Conservation (phyloP, 2,888 invertebrate species). For the Camptogramma bilineatum region DNA sequence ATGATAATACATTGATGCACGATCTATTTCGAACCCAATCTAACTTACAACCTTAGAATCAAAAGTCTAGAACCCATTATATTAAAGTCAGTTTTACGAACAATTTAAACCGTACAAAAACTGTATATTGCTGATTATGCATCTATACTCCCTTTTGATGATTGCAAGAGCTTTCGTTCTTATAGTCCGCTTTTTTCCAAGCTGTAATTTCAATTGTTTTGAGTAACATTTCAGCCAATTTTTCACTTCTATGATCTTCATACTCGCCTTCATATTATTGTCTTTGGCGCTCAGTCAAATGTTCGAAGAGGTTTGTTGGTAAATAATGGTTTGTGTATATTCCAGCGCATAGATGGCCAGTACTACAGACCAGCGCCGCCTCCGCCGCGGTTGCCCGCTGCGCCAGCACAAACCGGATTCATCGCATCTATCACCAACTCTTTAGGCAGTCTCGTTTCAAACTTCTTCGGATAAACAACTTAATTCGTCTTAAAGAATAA, state of each 20-base stretch:
- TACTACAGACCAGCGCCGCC: slow-evolving; percentile 87
- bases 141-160: too few relatives aligned
- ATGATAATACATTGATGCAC: too few relatives aligned
- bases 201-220: not conserved
- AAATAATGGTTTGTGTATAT: slow-evolving; percentile 17
- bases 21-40: too few relatives aligned
- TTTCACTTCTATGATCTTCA: not conserved
- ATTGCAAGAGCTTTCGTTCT: too few relatives aligned
- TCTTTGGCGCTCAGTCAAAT: not conserved
- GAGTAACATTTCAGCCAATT: not conserved
- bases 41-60: too few relatives aligned
- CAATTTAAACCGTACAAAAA: too few relatives aligned
- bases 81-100: too few relatives aligned
- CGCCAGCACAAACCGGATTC: slow-evolving; percentile 85
- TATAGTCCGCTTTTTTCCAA: not conserved
- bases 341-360: slow-evolving; percentile 88
- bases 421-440: slow-evolving; percentile 91
- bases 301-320: not conserved
- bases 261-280: too few relatives aligned
- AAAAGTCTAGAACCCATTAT: too few relatives aligned
- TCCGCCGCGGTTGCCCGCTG: slow-evolving; percentile 75
- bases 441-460: slow-evolving; percentile 91
- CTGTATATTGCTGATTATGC: too few relatives aligned
- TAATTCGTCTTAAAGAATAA: not conserved
- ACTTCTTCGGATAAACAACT: slow-evolving; percentile 88